A percentile compares a stretch with the other conserved stretches of the same genome.
These are phyloP conservation scores for Nymphalis c-album DNA, from an alignment of 2,888 invertebrate species.

Conservation along the genomic window DNA sequence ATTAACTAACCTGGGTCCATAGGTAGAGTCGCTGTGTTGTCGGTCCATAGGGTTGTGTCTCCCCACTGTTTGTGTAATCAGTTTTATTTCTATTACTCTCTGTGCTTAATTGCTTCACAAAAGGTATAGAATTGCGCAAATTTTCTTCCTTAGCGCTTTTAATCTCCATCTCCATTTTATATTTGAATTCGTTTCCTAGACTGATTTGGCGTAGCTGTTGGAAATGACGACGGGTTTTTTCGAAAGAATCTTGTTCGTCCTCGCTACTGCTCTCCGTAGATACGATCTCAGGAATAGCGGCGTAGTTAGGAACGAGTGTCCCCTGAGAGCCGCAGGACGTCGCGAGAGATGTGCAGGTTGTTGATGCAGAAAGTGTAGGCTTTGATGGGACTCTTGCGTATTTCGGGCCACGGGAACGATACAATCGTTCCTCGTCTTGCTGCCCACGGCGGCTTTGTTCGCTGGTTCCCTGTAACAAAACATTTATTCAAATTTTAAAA, in stretches of 20 bases:
- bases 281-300: constrained; percentile 68
- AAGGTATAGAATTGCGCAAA: constrained; percentile 82
- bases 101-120: constrained; percentile 82
- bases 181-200: constrained; percentile 83
- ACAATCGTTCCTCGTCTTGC: constrained; percentile 73
- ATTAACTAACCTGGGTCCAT: constrained; percentile 74
- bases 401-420: constrained; percentile 68
- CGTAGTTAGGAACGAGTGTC: constrained; percentile 70
- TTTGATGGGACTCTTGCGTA: constrained; percentile 76
- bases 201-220: constrained; percentile 84
- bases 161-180: constrained; percentile 84
- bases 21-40: constrained; percentile 79
- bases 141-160: constrained; percentile 83
- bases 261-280: constrained; percentile 76
- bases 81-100: constrained; percentile 81
- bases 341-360: constrained; percentile 83
- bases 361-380: constrained; percentile 80
- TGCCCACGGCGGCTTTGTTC: constrained; percentile 70
- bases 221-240: constrained; percentile 81
- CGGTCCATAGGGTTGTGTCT: constrained; percentile 70
- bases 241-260: constrained; percentile 79
- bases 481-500: not conserved
- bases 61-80: constrained; percentile 70
- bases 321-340: constrained; percentile 77
- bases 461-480: constrained; percentile 64